Evolutionary conservation across 2,888 invertebrate genomes (phyloP).

Genomic region (Monoplex corrugatus): DNA sequence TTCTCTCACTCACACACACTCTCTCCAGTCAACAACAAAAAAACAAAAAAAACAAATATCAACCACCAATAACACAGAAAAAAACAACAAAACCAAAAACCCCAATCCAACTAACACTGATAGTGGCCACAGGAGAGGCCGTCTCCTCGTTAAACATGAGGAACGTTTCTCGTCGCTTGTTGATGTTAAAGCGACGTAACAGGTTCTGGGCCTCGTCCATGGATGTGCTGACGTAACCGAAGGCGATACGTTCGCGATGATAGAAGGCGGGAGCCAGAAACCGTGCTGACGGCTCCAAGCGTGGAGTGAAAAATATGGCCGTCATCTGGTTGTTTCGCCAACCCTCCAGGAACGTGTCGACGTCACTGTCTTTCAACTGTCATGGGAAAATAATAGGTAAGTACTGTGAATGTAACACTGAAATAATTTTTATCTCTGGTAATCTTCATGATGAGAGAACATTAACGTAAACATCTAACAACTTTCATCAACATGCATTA

Average conservation of each 20-base stretch:
- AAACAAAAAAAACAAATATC: background rate
- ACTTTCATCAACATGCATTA: too few species aligned
- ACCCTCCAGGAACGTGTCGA: slow-evolving; percentile 90
- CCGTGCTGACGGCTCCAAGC: slow-evolving; percentile 89
- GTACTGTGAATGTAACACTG: too few species aligned
- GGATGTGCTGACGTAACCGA: slow-evolving; percentile 85
- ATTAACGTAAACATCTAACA: too few species aligned
- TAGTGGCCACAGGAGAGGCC: slow-evolving; percentile 82
- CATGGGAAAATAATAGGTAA: background rate
- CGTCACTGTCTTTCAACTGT: slow-evolving; percentile 87
- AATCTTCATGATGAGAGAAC: too few species aligned
- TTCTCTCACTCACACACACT: background rate
- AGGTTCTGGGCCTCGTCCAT: slow-evolving; percentile 76
- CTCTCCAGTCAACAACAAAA: background rate
- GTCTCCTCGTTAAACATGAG: slow-evolving; percentile 94
- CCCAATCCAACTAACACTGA: slow-evolving; percentile 72
- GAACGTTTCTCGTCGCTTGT: slow-evolving; percentile 86
- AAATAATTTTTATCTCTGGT: too few species aligned
- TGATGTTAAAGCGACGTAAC: slow-evolving; percentile 86
- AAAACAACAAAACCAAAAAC: background rate
- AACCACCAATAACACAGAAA: background rate
- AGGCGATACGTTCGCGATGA: slow-evolving; percentile 91
- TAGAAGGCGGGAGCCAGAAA: slow-evolving; percentile 94
- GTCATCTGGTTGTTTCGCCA: slow-evolving; percentile 96
- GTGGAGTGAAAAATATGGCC: slow-evolving; percentile 88